Evolutionary conservation across 1,140 invertebrate species (phyloP), one percentile per base, ranked within the genome.

Genomic region (Stegodyphus dumicola): DNA sequence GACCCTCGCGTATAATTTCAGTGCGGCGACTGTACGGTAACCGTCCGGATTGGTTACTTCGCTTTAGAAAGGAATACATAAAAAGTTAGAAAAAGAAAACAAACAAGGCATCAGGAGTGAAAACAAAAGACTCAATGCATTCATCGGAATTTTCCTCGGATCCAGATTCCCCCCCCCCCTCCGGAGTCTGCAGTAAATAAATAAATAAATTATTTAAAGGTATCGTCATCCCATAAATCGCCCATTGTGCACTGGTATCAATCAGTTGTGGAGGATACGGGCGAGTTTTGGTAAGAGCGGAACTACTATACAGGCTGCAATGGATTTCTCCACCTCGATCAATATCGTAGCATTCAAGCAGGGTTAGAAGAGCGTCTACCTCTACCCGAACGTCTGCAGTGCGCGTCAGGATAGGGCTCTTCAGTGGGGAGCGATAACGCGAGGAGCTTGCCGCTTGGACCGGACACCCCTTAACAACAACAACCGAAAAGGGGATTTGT

Each of bases 341-440:
- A 85, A 85, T 85, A 85, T 65, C 9, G 67, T 66, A 76, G 81
- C 73, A 85, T 65, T 77, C 53, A 83, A 83, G 71, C 48, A 75
- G 65, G 81, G 64, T 74, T 76, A 70, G 81, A 66, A 56, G 10
- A 15, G 65, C 18, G 81, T 85, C 65, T 85, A 85, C 81, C 73
- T 85, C 81, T 85, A 85, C 81, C 81, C 48, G 60, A 53, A 85
- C 60, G 81, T 85, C 81, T 85, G 81, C 81, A 85, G 81, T 85
- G 81, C 71, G 71, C 71, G 71, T 49, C 18, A 17, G 81, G 65
- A 76, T 48, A 77, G 74, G 81, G 49, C 74, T 71, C 81, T 56
- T 77, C 74, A 77, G 60, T 76, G 64, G 66, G 64, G 54, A 83
- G 80, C 56, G 73, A 54, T 17, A 54, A 49, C 53, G 79, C 17